Evolutionary conservation across 2,888 invertebrate species (phyloP).

Genomic region (Oscheius sp.): DNA sequence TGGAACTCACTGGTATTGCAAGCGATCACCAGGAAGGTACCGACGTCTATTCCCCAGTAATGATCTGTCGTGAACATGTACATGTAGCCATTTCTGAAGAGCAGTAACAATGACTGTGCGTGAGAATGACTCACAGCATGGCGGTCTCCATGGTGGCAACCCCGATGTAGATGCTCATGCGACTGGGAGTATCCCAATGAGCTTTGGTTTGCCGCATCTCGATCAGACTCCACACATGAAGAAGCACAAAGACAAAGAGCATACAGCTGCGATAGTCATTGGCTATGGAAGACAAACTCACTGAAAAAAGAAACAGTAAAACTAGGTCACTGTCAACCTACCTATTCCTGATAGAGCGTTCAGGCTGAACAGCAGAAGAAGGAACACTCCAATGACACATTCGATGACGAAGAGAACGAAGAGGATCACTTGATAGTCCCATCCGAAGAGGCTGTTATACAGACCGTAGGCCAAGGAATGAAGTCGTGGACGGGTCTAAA

Average conservation of each 20-base stretch:
- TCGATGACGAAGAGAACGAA: constrained; percentile 46
- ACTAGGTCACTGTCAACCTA: not conserved
- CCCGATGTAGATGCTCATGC: constrained; percentile 54
- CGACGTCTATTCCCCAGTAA: constrained; percentile 48
- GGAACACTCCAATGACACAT: constrained; percentile 37
- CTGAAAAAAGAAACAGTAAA: not conserved
- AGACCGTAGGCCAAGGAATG: constrained; percentile 54
- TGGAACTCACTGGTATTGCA: constrained; percentile 40
- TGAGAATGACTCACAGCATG: constrained; percentile 35
- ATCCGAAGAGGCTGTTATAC: constrained; percentile 38
- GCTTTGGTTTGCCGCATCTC: constrained; percentile 43
- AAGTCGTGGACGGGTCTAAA: constrained; percentile 43
- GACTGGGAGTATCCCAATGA: constrained; percentile 36
- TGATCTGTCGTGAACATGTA: constrained; percentile 56
- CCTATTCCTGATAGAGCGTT: constrained; percentile 33
- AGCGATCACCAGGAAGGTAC: constrained; percentile 44
- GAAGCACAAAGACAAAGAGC: constrained; percentile 42
- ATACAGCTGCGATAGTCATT: constrained; percentile 50
- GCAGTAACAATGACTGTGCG: too few species aligned
- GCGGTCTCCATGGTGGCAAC: constrained; percentile 59
- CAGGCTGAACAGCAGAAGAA: constrained; percentile 41
- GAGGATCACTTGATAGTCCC: constrained; percentile 39
- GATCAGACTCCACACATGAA: constrained; percentile 45
- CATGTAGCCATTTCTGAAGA: constrained; percentile 52
- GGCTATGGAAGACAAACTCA: constrained; percentile 6